These are phyloP conservation scores for Enteromius radiatus DNA, from an alignment of 2,797 vertebrate species.

Conservation along the genomic window DNA sequence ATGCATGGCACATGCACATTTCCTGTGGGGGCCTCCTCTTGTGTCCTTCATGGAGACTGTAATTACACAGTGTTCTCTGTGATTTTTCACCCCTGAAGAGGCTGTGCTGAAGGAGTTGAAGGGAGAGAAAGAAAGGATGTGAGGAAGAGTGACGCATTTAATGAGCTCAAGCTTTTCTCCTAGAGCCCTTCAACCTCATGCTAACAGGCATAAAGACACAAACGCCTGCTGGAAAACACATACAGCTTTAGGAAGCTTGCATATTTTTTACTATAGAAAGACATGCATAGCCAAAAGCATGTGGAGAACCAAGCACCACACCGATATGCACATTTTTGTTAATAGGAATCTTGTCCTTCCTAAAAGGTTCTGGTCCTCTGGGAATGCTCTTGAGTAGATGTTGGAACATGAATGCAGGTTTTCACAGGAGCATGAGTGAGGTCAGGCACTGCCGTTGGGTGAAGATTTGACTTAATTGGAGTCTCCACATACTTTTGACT, in stretches of 20 bases:
- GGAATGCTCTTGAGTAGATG: constrained; percentile 1
- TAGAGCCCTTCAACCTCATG: constrained; percentile 24
- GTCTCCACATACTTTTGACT: constrained; percentile 11
- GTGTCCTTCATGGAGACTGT: constrained; percentile 66
- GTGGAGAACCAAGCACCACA: not conserved
- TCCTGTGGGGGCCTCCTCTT: constrained; percentile 50
- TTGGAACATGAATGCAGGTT: constrained; percentile 2
- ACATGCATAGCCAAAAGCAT: not conserved
- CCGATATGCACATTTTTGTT: not conserved
- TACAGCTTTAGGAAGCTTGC: not conserved
- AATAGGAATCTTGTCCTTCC: not conserved
- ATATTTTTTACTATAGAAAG: constrained; percentile 8
- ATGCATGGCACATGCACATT: constrained; percentile 38
- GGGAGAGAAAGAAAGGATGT: constrained; percentile 21
- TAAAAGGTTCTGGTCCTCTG: constrained; percentile 5
- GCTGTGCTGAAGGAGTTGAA: constrained; percentile 45
- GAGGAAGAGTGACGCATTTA: constrained; percentile 28
- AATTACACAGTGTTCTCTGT: constrained; percentile 63
- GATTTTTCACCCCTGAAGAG: constrained; percentile 58
- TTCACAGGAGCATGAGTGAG: not conserved
- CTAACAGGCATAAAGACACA: constrained; percentile 10
- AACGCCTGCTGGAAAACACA: constrained; percentile 4
- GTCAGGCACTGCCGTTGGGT: not conserved
- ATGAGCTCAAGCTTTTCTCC: constrained; percentile 41
- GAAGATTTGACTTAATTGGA: not conserved